Evolutionary conservation across 2,888 invertebrate genomes (phyloP).

Genomic region (Petrophora chlorosata): DNA sequence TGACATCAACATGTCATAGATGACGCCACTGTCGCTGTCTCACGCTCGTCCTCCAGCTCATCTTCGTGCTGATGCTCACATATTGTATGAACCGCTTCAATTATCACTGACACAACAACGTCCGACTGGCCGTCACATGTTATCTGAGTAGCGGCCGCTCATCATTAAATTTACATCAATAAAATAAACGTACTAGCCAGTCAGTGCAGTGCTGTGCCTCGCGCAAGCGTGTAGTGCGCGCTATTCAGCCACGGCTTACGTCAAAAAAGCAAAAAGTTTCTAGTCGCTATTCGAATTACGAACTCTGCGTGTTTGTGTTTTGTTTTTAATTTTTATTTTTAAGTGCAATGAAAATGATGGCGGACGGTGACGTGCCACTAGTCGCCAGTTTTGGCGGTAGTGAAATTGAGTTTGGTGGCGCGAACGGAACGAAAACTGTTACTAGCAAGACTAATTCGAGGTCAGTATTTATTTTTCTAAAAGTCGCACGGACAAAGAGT

Average conservation of each 20-base stretch:
- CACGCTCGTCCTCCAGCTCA: not conserved
- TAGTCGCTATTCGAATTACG: slow-evolving; percentile 18
- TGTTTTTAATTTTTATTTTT: slow-evolving; percentile 37
- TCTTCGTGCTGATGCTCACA: slow-evolving; percentile 4
- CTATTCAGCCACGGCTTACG: slow-evolving; percentile 4
- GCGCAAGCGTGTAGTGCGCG: slow-evolving; percentile 19
- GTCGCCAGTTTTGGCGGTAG: slow-evolving; percentile 73
- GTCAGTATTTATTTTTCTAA: slow-evolving; percentile 55
- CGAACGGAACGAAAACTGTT: slow-evolving; percentile 66
- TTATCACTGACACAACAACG: slow-evolving; percentile 66
- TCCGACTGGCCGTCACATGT: slow-evolving; percentile 63
- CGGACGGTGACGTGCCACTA: slow-evolving; percentile 76
- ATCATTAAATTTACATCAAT: slow-evolving; percentile 74
- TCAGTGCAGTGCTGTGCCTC: slow-evolving; percentile 53
- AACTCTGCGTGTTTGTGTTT: slow-evolving; percentile 26
- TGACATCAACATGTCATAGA: not conserved
- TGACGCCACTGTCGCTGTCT: not conserved
- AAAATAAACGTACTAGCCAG: slow-evolving; percentile 62
- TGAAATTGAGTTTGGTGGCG: slow-evolving; percentile 73
- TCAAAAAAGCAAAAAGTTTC: slow-evolving; percentile 28
- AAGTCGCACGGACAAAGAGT: slow-evolving; percentile 12
- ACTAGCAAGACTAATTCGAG: slow-evolving; percentile 69
- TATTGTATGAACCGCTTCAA: slow-evolving; percentile 61
- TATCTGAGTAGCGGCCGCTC: slow-evolving; percentile 64
- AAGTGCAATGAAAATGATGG: slow-evolving; percentile 59